Percentiles rank a stretch among this genome's conserved stretches.
Evolutionary conservation across 2,888 invertebrate genomes (phyloP).

Genomic region (Aspidiotus rigidus): DNA sequence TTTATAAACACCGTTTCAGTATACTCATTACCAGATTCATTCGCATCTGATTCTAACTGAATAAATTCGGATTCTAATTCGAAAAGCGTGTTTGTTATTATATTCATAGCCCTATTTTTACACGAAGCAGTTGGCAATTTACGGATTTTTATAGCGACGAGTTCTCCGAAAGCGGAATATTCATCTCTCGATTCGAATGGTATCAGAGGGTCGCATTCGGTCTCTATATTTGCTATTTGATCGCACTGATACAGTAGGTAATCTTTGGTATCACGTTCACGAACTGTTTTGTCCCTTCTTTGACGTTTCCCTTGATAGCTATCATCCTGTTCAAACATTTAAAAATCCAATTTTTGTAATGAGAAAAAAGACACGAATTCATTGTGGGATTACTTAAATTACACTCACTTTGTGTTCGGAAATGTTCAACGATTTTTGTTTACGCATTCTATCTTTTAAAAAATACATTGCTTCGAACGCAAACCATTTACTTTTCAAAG

Average conservation of each 20-base stretch:
- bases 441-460: slow-evolving; percentile 2
- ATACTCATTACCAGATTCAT: neutral
- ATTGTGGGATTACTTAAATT: no score
- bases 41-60: neutral
- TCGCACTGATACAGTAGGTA: no score
- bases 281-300: no score
- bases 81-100: neutral
- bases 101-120: slow-evolving; percentile 4
- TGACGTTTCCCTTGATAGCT: no score
- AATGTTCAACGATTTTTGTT: neutral
- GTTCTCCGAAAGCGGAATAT: neutral
- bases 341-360: no score
- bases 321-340: no score
- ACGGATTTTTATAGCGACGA: neutral
- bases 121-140: neutral
- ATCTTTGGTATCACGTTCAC: no score
- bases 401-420: no score
- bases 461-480: neutral
- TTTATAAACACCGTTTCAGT: neutral
- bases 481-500: neutral
- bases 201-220: no score
- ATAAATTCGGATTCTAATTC: neutral
- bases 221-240: no score
- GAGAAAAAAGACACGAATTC: no score
- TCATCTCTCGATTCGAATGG: neutral